Base-by-base conservation (phyloP, 2,888 invertebrate species). In the Scotopteryx bipunctaria region DNA sequence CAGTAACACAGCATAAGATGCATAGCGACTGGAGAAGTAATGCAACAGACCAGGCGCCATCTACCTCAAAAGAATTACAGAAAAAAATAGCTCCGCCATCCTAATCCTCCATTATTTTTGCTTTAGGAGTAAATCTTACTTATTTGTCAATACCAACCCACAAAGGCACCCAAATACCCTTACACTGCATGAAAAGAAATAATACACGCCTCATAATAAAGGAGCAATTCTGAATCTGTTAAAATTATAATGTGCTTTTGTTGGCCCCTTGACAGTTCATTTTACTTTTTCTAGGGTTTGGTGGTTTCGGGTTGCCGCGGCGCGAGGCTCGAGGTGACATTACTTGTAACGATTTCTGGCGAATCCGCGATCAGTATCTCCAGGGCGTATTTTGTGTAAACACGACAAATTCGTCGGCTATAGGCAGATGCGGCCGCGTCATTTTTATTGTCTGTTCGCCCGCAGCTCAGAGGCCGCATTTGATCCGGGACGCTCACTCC, bases 131-230 rank as follows among this genome's bases (percentile, higher is more conserved):
- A 85, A 86, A 87, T 85, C 86, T 84, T 82, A 83, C 82, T 87
- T 90, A 90, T 90, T 90, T 90, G 90, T 90, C 90, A 89, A 90
- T 90, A 90, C 83, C 55, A 81, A 78, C 81, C 88, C 88, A 90
- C 88, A 90, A 90, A 83, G 82, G 85, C 82, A 73, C 74, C 85
- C 87, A 88, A 90, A 89, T 88, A 89, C 89, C 86, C 78, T 81
- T 80, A 87, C 84, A 83, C 80, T 86, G 73, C 78, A 66, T 76
- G 79, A 82, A 86, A 83, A 69, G 83, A 79, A 52, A 87, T 86
- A 88, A 88, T 89, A 84, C 87, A 85, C 88, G 83, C 86, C 86
- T 82, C 83, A 84, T 87, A 88, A 89, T 88, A 87, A 78, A 73
- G 67, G 62, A 82, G 80, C 88, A 84, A 90, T 90, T 86, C 82